Percentiles rank a stretch among this genome's conserved stretches.
Evolutionary conservation across 2,113 vertebrate species (phyloP).

Genomic region (Tinamus guttatus): DNA sequence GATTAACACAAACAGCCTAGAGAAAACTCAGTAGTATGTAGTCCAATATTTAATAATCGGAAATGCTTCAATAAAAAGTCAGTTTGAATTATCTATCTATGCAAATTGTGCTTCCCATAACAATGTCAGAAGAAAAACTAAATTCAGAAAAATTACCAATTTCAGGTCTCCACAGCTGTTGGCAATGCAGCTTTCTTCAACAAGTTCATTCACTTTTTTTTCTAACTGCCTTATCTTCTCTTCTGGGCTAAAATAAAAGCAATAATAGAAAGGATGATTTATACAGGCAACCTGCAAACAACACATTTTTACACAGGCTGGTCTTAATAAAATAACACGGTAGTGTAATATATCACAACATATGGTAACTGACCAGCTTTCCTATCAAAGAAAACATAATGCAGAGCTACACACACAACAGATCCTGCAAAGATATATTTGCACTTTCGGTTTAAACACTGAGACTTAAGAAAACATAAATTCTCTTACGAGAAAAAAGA

Average conservation of each 20-base stretch:
- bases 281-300: not conserved
- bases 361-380: not conserved
- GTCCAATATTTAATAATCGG: not conserved
- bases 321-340: not conserved
- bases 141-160: constrained; percentile 80
- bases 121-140: not conserved
- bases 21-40: not conserved
- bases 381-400: not conserved
- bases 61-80: not conserved
- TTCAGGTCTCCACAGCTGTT: constrained; percentile 88
- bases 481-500: not conserved
- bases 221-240: constrained; percentile 95
- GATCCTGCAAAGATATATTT: not conserved
- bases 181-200: constrained; percentile 95
- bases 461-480: not conserved
- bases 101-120: not conserved
- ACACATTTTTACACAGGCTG: not conserved
- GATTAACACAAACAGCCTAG: not conserved
- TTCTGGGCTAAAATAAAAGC: constrained; percentile 83
- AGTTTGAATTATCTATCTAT: not conserved
- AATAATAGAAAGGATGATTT: not conserved
- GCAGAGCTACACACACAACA: not conserved
- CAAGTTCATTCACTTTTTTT: constrained; percentile 94
- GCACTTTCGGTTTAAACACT: not conserved
- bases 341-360: not conserved